These are phyloP conservation scores for Heliconius charithonia DNA, from an alignment of 2,888 invertebrate species.

Conservation along the genomic window DNA sequence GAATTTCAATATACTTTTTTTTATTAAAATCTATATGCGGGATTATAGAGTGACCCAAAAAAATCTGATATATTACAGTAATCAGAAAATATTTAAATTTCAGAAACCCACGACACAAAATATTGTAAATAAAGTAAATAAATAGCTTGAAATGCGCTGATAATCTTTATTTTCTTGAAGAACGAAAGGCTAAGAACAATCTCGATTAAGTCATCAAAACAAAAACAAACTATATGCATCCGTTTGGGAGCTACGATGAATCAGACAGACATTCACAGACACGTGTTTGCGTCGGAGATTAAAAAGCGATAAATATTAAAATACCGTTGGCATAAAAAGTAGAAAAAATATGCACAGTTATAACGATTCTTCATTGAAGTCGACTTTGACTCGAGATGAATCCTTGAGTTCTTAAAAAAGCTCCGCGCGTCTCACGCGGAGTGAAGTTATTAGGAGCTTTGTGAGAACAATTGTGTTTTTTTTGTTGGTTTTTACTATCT, in stretches of 20 bases:
- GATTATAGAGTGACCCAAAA: too few relatives aligned
- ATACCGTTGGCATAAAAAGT: not conserved
- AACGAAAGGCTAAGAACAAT: too few relatives aligned
- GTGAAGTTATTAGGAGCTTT: slow-evolving; percentile 38
- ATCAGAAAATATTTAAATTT: too few relatives aligned
- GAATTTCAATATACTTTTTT: too few relatives aligned
- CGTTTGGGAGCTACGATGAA: not conserved
- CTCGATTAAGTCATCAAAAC: too few relatives aligned
- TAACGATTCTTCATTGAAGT: slow-evolving; percentile 26
- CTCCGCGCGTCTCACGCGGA: slow-evolving; percentile 29
- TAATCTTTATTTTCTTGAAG: not conserved
- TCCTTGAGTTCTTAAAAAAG: slow-evolving; percentile 31
- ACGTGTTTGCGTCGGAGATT: too few relatives aligned
- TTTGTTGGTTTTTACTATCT: slow-evolving; percentile 29
- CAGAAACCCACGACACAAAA: too few relatives aligned
- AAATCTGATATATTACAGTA: too few relatives aligned
- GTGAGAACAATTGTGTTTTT: slow-evolving; percentile 38
- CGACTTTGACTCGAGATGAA: slow-evolving; percentile 27
- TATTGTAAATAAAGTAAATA: too few relatives aligned
- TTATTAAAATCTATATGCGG: too few relatives aligned
- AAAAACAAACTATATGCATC: not conserved
- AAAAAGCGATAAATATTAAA: not conserved
- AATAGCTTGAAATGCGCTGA: not conserved
- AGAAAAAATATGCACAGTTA: slow-evolving; percentile 14
- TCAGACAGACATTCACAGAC: not conserved